A percentile compares a stretch with the other conserved stretches of the same genome.
These are phyloP conservation scores for Neotoxoptera formosana DNA, from an alignment of 1,140 invertebrate species.

Conservation along the genomic window DNA sequence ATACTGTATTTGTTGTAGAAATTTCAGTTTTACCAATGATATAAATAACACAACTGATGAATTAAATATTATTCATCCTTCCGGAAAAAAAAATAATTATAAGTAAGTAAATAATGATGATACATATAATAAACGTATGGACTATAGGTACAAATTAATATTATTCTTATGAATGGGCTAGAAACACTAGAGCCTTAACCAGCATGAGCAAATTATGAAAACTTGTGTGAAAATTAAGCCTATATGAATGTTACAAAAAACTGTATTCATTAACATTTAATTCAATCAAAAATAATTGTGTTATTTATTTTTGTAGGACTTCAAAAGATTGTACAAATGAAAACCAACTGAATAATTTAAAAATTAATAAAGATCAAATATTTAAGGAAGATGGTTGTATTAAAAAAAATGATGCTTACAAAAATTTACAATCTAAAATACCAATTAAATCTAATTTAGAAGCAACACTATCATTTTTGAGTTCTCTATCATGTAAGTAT, in stretches of 20 bases:
- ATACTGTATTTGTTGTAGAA: background rate
- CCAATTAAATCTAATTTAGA: background rate
- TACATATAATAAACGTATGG: background rate
- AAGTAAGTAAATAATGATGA: background rate
- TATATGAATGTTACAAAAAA: background rate
- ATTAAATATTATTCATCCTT: background rate
- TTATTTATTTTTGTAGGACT: constrained; percentile 18
- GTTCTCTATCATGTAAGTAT: constrained; percentile 56
- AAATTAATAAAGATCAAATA: background rate
- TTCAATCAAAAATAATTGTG: background rate
- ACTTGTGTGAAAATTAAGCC: background rate
- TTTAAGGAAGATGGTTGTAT: background rate
- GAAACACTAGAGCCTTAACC: background rate
- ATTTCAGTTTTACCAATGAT: constrained; percentile 22
- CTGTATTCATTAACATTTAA: background rate
- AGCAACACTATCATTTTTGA: constrained; percentile 53
- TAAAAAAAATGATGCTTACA: background rate
- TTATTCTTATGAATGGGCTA: background rate
- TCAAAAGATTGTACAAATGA: background rate
- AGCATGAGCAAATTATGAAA: background rate
- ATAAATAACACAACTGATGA: background rate
- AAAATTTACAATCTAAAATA: background rate
- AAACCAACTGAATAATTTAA: background rate
- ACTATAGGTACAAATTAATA: background rate
- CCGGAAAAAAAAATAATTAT: background rate